These are phyloP conservation scores for pig (Sus scrofa) DNA, from an alignment of 2,113 vertebrate genomes.

Conservation along the genomic window T2T-Sscrofa CM000814.6:76567501-76568000, in stretches of 20 bases:
- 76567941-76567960: slow-evolving; percentile 47
- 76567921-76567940: slow-evolving; percentile 54
- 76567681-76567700: background rate
- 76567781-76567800: slow-evolving; percentile 28
- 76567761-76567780: slow-evolving; percentile 32
- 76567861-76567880: slow-evolving; percentile 16
- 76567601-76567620: background rate
- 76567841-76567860: background rate
- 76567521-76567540: slow-evolving; percentile 19
- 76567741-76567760: slow-evolving; percentile 55
- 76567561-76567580: background rate
- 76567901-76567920: slow-evolving; percentile 48
- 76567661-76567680: background rate
- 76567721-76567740: background rate
- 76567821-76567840: slow-evolving; percentile 37
- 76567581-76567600: background rate
- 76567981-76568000: slow-evolving; percentile 7
- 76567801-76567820: slow-evolving; percentile 34
- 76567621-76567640: background rate
- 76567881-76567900: slow-evolving; percentile 5
- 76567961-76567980: slow-evolving; percentile 32
- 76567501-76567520: background rate
- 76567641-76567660: background rate
- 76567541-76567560: slow-evolving; percentile 23
- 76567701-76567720: background rate